These are phyloP conservation scores for Teleogryllus occipitalis DNA, from an alignment of 1,140 invertebrate genomes.

Conservation along the genomic window DNA sequence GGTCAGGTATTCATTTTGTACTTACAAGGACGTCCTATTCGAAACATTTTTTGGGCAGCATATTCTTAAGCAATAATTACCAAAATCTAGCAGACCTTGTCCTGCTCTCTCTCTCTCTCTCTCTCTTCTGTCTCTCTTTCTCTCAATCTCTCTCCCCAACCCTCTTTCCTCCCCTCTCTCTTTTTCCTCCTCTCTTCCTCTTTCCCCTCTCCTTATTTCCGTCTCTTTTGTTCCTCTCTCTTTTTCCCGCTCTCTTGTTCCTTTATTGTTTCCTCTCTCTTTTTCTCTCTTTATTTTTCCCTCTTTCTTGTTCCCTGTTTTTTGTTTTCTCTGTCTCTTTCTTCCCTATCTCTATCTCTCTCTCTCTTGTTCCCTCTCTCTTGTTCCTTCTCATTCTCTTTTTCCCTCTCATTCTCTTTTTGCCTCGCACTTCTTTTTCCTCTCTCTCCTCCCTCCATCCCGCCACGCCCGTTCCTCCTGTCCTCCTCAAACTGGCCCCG, in stretches of 20 bases:
- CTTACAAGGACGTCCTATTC: too few species aligned
- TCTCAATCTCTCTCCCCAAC: not conserved
- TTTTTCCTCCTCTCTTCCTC: not conserved
- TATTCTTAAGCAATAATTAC: too few species aligned
- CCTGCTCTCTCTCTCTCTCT: not conserved
- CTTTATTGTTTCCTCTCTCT: not conserved
- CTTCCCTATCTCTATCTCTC: not conserved
- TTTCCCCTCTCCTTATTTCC: not conserved
- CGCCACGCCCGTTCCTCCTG: too few species aligned
- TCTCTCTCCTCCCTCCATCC: constrained; percentile 2
- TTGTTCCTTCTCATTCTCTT: not conserved
- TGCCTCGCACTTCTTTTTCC: not conserved
- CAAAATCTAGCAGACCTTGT: not conserved
- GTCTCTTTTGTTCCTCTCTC: not conserved
- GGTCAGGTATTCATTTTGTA: too few species aligned
- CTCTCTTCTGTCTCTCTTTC: not conserved
- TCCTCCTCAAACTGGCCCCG: too few species aligned
- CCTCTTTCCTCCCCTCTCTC: not conserved
- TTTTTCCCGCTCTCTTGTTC: not conserved
- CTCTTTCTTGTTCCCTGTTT: not conserved
- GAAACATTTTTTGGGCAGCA: too few species aligned
- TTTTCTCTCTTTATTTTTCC: not conserved
- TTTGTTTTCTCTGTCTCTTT: not conserved
- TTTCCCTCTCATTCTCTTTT: not conserved
- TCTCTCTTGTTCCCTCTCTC: not conserved